Evolutionary conservation across 2,797 vertebrate species (phyloP), one percentile per base, ranked within the genome.

Genomic region (Enteromius viviparus): DNA sequence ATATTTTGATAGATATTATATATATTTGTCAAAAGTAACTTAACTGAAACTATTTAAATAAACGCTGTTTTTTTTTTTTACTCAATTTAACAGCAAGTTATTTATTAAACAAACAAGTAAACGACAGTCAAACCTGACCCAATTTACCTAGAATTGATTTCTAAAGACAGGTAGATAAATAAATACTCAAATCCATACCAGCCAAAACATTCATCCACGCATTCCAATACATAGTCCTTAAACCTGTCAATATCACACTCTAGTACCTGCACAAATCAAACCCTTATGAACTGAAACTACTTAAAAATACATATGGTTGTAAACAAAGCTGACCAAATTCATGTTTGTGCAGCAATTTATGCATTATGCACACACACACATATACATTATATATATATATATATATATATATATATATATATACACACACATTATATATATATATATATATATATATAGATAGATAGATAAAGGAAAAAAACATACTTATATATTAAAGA

Each of bases 311-410:
- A 0, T 23, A 9, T 11, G 40, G 14, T 47, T 47, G 42, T 9
- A 71, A 80, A 80, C 9, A 55, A 58, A 66, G 15, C 49, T 21
- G 49, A n/a, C 19, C 29, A 55, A 23, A 55, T n/a, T 70, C 68
- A 70, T 12, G 45, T 23, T 29, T 9, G 2, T 29, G 9, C 14
- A 40, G 19, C 34, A 42, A 37, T 42, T 2, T 21, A 40, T 12
- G 17, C 21, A n/a, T 66, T 40, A 45, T 45, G 6, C 34, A 34
- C 4, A 34, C 34, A 34, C 34, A 34, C 4, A 34, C 32, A 34
- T 34, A 34, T 34, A 26, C 26, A 26, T 26, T 32, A 32, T 32
- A 32, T 32, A 8, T 8, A 40, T 40, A 40, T 40, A 40, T 8
- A 40, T 34, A 34, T 34, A 40, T 40, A 40, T 40, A 40, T 40